These are phyloP conservation scores for Nipponacmea schrenckii DNA, from an alignment of 2,888 invertebrate species.

Conservation along the genomic window DNA sequence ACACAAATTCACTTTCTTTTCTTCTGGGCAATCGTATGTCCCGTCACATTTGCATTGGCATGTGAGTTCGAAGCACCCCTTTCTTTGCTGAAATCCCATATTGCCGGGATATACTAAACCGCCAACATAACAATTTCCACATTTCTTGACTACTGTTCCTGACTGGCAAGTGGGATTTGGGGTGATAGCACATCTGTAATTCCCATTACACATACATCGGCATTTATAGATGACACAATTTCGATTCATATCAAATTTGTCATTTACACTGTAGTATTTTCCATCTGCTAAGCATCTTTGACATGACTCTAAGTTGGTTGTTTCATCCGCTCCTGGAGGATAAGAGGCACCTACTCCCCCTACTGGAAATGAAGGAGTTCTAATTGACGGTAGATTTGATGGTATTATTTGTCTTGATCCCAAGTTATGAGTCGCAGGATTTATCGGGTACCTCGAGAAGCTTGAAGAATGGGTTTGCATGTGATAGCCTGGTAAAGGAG, in stretches of 20 bases:
- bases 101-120: conserved; percentile 37
- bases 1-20: conserved; percentile 34
- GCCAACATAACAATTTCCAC: conserved; percentile 41
- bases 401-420: too few species aligned
- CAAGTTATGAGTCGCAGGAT: too few species aligned
- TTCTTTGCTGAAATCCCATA: conserved; percentile 40
- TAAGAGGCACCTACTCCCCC: not conserved
- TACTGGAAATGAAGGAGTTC: not conserved
- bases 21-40: conserved; percentile 38
- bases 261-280: conserved; percentile 24
- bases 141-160: conserved; percentile 15
- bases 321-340: not conserved
- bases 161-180: conserved; percentile 23
- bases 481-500: too few species aligned
- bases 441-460: too few species aligned
- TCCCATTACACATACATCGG: conserved; percentile 33
- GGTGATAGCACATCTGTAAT: conserved; percentile 33
- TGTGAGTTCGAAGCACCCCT: conserved; percentile 45
- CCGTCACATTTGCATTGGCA: conserved; percentile 53
- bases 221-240: conserved; percentile 39
- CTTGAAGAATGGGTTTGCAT: too few species aligned
- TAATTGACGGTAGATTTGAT: not conserved
- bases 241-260: conserved; percentile 34
- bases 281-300: conserved; percentile 26
- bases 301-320: conserved; percentile 12